phyloP scores from a whole-genome alignment of 1,140 invertebrate species.

The Drosophila persimilis region DNA sequence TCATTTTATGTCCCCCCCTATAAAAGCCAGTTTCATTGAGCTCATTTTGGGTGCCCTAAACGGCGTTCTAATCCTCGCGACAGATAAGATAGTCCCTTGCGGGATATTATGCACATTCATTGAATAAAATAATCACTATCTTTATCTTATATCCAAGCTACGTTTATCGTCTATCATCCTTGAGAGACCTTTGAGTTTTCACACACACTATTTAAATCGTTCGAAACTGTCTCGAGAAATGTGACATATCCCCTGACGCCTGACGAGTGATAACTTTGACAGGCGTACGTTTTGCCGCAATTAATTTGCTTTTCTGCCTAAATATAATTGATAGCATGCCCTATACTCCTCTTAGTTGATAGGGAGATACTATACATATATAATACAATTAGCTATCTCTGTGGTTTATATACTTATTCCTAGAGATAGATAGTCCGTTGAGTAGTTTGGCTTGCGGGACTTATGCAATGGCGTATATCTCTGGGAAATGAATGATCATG shows the following conservation, averaged over 20 bases:
- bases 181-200: constrained; percentile 52
- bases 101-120: constrained; percentile 38
- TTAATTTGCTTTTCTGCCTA: constrained; percentile 60
- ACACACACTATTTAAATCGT: constrained; percentile 18
- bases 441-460: constrained; percentile 40
- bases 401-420: constrained; percentile 51
- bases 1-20: constrained; percentile 7
- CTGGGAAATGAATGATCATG: constrained; percentile 24
- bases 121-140: constrained; percentile 25
- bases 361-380: too few species aligned
- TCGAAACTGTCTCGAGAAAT: constrained; percentile 10
- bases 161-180: constrained; percentile 1
- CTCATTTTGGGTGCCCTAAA: constrained; percentile 16
- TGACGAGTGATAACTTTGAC: constrained; percentile 55
- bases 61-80: constrained; percentile 11
- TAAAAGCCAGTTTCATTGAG: constrained; percentile 29
- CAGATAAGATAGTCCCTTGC: constrained; percentile 51
- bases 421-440: constrained; percentile 50
- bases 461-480: constrained; percentile 50
- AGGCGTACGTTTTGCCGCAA: constrained; percentile 50
- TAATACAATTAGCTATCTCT: constrained; percentile 52
- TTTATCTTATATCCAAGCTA: constrained; percentile 42
- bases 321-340: constrained; percentile 48
- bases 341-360: constrained; percentile 14
- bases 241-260: constrained; percentile 16